phyloP scores from a whole-genome alignment of 2,797 vertebrate species.

The Nannoperca obscura region DNA sequence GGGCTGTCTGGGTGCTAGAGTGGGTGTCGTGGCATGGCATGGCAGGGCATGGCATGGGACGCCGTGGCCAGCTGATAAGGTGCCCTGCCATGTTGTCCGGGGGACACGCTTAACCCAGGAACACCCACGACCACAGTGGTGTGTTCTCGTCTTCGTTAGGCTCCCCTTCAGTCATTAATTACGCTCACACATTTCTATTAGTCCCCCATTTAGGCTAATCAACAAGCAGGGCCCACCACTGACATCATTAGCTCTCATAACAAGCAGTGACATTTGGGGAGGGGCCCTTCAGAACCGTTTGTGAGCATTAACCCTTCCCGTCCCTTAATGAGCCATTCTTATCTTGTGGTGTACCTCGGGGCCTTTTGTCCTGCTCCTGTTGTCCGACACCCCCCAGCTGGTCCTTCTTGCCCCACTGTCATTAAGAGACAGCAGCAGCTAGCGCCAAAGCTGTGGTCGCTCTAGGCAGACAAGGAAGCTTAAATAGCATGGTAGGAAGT shows the following conservation, averaged over 20 bases:
- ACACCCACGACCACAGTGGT: constrained; percentile 52
- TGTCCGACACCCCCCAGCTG: constrained; percentile 62
- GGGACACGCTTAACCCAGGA: constrained; percentile 63
- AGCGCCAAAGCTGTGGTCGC: constrained; percentile 69
- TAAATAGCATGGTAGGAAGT: constrained; percentile 78
- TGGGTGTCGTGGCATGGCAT: constrained; percentile 71
- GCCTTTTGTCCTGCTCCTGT: constrained; percentile 65
- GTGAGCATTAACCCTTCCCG: constrained; percentile 76
- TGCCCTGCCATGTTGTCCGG: constrained; percentile 67
- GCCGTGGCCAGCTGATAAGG: constrained; percentile 71
- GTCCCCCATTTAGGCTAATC: constrained; percentile 82
- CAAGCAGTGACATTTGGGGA: constrained; percentile 70
- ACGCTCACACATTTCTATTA: constrained; percentile 76
- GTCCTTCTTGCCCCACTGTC: constrained; percentile 62
- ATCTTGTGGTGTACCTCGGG: constrained; percentile 62
- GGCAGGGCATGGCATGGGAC: constrained; percentile 61
- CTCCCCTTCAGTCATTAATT: constrained; percentile 81
- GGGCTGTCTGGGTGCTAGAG: constrained; percentile 75
- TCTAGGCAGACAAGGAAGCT: constrained; percentile 75
- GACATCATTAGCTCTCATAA: constrained; percentile 83
- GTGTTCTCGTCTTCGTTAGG: constrained; percentile 63
- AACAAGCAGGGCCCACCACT: constrained; percentile 79
- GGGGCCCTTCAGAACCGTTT: constrained; percentile 65
- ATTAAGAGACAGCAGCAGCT: constrained; percentile 70
- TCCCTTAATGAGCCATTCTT: constrained; percentile 68